Evolutionary conservation across 2,797 vertebrate species (phyloP), one percentile per base, ranked within the genome.

Genomic region (Notolabrus celidotus): DNA sequence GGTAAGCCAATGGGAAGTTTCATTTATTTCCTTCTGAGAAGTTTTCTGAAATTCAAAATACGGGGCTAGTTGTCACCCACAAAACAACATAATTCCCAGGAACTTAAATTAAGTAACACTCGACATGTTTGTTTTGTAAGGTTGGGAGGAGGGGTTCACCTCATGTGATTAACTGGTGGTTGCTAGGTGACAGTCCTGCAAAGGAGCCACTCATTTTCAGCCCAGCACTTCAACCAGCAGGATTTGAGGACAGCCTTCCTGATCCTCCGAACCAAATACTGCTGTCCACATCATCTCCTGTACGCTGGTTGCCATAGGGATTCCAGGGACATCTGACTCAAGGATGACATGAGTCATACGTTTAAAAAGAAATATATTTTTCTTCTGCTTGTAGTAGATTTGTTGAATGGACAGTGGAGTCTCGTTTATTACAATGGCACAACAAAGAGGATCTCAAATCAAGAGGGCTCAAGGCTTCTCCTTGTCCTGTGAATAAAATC

Each of bases 111-210:
- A 47, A 25, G 14, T 14, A 16, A 10, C 15, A 47, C 23, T 27
- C 6, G 19, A 50, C 53, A 47, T 51, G 64, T 77, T 74, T 76
- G 39, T 72, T 73, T 55, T 36, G 41, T 22, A 10, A 23, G 63
- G 33, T 3, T 3, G 33, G 3, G 33, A 16, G 39, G 10, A 31
- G 77, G 78, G 71, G 67, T 87, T 89, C 77, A 87, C 77, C 77
- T 86, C 67, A 62, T 82, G 76, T 85, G 81, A 92, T 85, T 85
- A 87, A 85, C 83, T 58, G 69, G 49, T 47, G 79, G 92, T 93
- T 93, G 90, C 92, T 93, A 91, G 90, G 91, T 88, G 86, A 92
- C 91, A 53, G 57, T 72, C 60, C 79, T 77, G 78, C 81, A 83
- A 71, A 74, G 51, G 55, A 83, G 73, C 71, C 71, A 79, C 79